Base-by-base conservation (phyloP, 2,113 vertebrate species). In the Noturus placidus region DNA sequence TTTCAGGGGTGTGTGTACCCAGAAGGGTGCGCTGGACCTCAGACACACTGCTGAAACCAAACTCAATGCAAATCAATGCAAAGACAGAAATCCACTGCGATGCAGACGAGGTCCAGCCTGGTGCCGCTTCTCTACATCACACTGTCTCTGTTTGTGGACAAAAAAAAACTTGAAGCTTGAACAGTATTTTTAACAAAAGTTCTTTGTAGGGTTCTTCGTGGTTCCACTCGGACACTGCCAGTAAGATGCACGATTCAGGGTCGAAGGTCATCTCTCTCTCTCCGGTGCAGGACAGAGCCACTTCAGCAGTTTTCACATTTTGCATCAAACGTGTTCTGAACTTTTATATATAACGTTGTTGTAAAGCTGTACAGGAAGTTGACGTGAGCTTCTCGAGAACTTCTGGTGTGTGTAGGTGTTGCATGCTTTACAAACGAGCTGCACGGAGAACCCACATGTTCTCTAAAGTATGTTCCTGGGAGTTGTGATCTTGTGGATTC, bases 31-130 rank as follows among this genome's bases (percentile, higher is more conserved):
- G 74, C 90, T 91, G 91, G 92, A 94, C 89, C 87, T 92, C 13
- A 70, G 95, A 85, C 96, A 93, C 94, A 95, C 94, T 96, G 96
- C 96, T 96, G 96, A 96, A 94, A 94, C 92, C 88, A 89, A 96
- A 93, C 95, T 96, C 96, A 97, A 98, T 98, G 97, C 98, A 98
- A 98, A 97, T 97, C 98, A 99, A 96, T 97, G 97, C 98, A 99
- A 98, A 84, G 93, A 96, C 94, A 93, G 96, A 96, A 96, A 96
- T 96, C 94, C 94, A 95, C 93, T 94, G 93, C 63, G 67, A 85
- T 85, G 80, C 35, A 17, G 67, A 91, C 89, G 93, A 94, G 92
- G 95, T 93, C 85, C 94, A 93, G 96, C 96, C 95, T 96, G 94
- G 93, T 92, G 94, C 95, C 94, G 33, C 94, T 94, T 89, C 74